A percentile compares a stretch with the other conserved stretches of the same genome.
These are phyloP conservation scores for Cladorhizidae sp. DNA, from an alignment of 37 sponge, comb jelly and placozoan species.

Conservation along the genomic window DNA sequence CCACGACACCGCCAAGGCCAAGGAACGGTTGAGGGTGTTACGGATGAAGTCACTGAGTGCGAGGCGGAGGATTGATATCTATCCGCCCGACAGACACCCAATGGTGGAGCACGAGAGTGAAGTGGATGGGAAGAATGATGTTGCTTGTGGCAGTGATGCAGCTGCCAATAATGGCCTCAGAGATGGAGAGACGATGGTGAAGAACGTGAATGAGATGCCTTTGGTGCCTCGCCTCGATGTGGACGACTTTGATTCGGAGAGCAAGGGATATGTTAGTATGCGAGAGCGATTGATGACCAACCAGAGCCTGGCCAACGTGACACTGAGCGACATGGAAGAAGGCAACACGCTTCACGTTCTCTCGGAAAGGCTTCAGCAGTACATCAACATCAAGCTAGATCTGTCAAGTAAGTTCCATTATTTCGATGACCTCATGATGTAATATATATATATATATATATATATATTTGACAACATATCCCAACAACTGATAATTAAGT, in stretches of 20 bases:
- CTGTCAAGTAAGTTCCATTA: neutral
- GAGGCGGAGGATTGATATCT: too few species aligned
- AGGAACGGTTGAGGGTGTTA: too few species aligned
- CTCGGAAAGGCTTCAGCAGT: conserved; percentile 13
- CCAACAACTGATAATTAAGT: too few species aligned
- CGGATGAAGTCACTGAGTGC: too few species aligned
- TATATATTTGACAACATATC: too few species aligned
- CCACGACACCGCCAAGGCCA: neutral
- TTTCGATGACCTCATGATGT: too few species aligned
- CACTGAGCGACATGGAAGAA: conserved; percentile 20
- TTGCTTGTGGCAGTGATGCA: neutral
- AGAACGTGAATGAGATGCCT: too few species aligned
- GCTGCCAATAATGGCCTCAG: neutral
- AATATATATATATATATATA: too few species aligned
- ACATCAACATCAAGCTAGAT: conserved; percentile 4
- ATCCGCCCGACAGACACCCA: neutral
- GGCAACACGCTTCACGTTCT: conserved; percentile 1
- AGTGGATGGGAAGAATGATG: neutral
- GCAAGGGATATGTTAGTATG: too few species aligned
- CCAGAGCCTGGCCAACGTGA: neutral
- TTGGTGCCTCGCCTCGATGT: too few species aligned
- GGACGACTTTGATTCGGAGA: neutral
- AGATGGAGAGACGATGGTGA: too few species aligned
- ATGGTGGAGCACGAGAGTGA: neutral
- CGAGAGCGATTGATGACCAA: neutral